Percentiles rank a stretch among this genome's conserved stretches.
phyloP scores from a whole-genome alignment of 1,140 invertebrate genomes.

The Neoseiulus cucumeris region DNA sequence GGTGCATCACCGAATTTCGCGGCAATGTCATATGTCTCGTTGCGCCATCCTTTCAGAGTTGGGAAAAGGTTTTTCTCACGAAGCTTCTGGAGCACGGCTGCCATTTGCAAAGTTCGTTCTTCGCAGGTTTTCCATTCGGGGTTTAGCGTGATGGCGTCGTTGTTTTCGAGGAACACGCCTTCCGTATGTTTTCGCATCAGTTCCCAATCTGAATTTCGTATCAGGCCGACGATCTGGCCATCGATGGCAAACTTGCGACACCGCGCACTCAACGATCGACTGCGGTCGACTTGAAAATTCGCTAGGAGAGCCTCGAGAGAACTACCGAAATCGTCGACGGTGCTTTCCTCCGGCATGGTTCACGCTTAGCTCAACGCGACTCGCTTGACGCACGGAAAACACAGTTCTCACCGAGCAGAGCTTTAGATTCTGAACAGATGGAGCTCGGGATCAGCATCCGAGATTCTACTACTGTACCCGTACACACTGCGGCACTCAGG shows the following conservation, averaged over 20 bases:
- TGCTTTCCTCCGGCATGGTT: background rate
- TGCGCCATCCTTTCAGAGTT: slow-evolving; percentile 63
- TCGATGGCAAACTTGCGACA: slow-evolving; percentile 62
- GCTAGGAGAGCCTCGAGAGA: background rate
- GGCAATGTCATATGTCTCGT: slow-evolving; percentile 73
- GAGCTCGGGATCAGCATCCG: too few species aligned
- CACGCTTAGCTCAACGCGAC: too few species aligned
- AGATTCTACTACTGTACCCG: too few species aligned
- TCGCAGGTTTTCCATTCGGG: slow-evolving; percentile 59
- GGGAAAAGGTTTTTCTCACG: slow-evolving; percentile 41
- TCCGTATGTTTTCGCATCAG: slow-evolving; percentile 52
- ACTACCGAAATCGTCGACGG: background rate
- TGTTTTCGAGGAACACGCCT: slow-evolving; percentile 44
- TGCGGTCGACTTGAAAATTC: slow-evolving; percentile 4
- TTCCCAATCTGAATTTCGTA: slow-evolving; percentile 55
- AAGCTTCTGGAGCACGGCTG: slow-evolving; percentile 51
- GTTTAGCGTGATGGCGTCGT: slow-evolving; percentile 45
- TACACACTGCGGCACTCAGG: too few species aligned
- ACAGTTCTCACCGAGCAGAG: too few species aligned
- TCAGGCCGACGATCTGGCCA: slow-evolving; percentile 63
- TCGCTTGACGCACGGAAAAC: too few species aligned
- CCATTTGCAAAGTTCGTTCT: slow-evolving; percentile 52
- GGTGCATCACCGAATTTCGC: slow-evolving; percentile 43
- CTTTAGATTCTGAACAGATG: too few species aligned
- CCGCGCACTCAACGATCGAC: slow-evolving; percentile 13